Percentiles rank a stretch among this genome's conserved stretches.
phyloP scores from a whole-genome alignment of 2,113 vertebrate species.

The Platichthys stellatus region DNA sequence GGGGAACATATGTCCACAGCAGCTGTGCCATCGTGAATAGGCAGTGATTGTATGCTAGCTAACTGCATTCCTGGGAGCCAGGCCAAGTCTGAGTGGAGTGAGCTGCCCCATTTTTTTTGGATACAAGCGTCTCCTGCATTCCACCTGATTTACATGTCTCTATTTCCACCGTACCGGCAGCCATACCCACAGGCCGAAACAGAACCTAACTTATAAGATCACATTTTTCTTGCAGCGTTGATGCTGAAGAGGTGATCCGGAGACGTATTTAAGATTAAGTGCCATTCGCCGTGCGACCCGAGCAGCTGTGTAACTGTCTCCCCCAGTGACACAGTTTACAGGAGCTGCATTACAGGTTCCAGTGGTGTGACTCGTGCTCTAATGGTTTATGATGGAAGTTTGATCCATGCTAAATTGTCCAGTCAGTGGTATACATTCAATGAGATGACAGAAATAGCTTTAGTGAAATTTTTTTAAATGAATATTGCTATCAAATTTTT shows the following conservation, averaged over 20 bases:
- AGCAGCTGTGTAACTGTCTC: conserved; percentile 40
- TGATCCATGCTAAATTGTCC: background rate
- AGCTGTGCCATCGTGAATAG: conserved; percentile 82
- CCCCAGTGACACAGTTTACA: conserved; percentile 34
- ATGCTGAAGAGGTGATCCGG: conserved; percentile 47
- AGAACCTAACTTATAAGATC: conserved; percentile 31
- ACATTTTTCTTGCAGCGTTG: conserved; percentile 11
- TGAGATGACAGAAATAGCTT: too few species aligned
- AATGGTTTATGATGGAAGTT: conserved; percentile 1
- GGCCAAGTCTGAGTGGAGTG: conserved; percentile 79
- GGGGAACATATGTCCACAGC: conserved; percentile 83
- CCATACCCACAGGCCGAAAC: conserved; percentile 50
- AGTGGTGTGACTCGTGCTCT: background rate
- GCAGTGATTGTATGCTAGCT: conserved; percentile 77
- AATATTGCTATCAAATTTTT: too few species aligned
- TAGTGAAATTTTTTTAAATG: too few species aligned
- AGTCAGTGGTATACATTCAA: too few species aligned
- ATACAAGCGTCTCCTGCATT: conserved; percentile 55
- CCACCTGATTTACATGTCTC: conserved; percentile 75
- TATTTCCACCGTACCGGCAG: conserved; percentile 26
- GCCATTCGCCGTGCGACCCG: background rate
- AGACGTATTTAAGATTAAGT: conserved; percentile 35
- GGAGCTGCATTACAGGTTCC: conserved; percentile 3
- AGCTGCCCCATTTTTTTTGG: conserved; percentile 73
- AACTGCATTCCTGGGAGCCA: conserved; percentile 80